Percentiles rank a stretch among this genome's conserved stretches.
These are phyloP conservation scores for Onthophagus taurus DNA, from an alignment of 1,140 invertebrate species.

Conservation along the genomic window DNA sequence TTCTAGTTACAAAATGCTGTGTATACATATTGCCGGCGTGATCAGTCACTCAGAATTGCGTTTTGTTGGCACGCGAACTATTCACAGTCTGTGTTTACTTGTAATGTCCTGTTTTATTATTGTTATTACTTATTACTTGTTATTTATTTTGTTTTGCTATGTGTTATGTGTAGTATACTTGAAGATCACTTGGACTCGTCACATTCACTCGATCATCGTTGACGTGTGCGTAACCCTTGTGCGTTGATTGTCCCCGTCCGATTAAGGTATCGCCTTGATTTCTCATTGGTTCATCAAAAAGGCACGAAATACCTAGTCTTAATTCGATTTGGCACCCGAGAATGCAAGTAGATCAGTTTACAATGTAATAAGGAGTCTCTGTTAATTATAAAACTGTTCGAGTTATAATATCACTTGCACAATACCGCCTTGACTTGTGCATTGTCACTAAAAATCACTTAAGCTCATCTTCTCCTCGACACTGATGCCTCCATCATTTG, in stretches of 20 bases:
- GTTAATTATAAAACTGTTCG: conserved; percentile 12
- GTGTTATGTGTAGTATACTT: conserved; percentile 27
- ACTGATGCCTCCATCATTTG: conserved; percentile 76
- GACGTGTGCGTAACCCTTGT: conserved; percentile 2
- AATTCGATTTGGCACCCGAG: conserved; percentile 38
- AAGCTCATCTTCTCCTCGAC: conserved; percentile 56
- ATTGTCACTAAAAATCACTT: conserved; percentile 30
- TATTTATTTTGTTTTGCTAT: conserved; percentile 17
- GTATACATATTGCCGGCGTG: no score
- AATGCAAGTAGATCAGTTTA: conserved; percentile 25
- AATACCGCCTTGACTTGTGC: conserved; percentile 21
- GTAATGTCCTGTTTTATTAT: no score
- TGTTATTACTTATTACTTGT: conserved; percentile 31
- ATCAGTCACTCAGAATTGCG: no score
- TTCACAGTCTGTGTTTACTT: no score
- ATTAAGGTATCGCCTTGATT: conserved; percentile 12
- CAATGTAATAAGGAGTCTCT: conserved; percentile 5
- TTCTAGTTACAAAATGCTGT: conserved; percentile 34
- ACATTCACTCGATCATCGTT: conserved; percentile 6
- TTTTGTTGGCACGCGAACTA: no score
- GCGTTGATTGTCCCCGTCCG: conserved; percentile 9
- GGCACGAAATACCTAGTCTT: conserved; percentile 33
- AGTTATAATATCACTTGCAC: conserved; percentile 23
- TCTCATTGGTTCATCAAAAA: no score
- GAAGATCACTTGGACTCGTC: conserved; percentile 23